phyloP scores from a whole-genome alignment of 2,797 vertebrate species.

The Crocidura indochinensis region DNA sequence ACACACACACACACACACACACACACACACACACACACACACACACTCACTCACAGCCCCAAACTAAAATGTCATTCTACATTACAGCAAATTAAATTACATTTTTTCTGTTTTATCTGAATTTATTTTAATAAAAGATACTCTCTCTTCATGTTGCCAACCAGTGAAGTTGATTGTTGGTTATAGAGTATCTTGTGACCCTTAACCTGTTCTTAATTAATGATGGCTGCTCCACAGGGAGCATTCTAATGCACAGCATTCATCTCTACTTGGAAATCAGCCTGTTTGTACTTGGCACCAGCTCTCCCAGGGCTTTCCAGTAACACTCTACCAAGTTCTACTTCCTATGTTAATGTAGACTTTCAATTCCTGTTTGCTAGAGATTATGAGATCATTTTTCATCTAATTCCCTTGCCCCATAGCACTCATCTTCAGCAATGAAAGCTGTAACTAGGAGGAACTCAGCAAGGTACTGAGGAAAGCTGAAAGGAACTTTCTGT shows the following conservation, averaged over 20 bases:
- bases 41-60: no score
- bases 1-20: no score
- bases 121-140: conserved; percentile 11
- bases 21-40: no score
- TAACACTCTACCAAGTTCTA: neutral
- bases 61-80: neutral
- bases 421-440: neutral
- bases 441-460: neutral
- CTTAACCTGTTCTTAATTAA: conserved; percentile 66
- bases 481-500: conserved; percentile 40
- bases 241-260: neutral
- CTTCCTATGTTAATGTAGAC: conserved; percentile 9
- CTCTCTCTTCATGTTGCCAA: conserved; percentile 36
- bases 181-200: neutral
- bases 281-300: neutral
- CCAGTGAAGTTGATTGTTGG: conserved; percentile 37
- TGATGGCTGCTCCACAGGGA: neutral
- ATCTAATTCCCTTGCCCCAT: conserved; percentile 31
- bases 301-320: neutral
- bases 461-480: neutral
- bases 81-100: conserved; percentile 41
- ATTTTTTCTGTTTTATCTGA: neutral
- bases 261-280: conserved; percentile 46
- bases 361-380: neutral
- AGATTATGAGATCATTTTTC: conserved; percentile 62